Percentiles rank a stretch among this genome's conserved stretches.
phyloP scores from a whole-genome alignment of 2,113 vertebrate genomes.

The Pelobates fuscus region DNA sequence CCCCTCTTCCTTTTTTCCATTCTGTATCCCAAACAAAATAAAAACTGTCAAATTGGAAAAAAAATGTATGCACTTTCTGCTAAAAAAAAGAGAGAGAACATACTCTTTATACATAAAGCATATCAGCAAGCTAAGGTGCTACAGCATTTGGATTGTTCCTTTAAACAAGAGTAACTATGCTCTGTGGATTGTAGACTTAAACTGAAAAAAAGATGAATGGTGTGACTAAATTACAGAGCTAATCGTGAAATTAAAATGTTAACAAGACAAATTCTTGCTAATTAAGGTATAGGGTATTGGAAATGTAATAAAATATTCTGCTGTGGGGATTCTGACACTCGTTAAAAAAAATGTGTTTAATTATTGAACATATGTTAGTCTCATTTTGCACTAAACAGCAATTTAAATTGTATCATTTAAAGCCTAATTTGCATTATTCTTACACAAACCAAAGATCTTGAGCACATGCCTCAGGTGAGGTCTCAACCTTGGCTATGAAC shows the following conservation, averaged over 20 bases:
- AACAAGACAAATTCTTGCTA: constrained; percentile 6
- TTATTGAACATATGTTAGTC: background rate
- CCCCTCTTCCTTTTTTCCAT: too few species aligned
- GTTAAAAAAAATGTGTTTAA: background rate
- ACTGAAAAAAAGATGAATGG: background rate
- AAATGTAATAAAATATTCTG: constrained; percentile 12
- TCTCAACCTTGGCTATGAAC: background rate
- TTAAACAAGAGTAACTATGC: background rate
- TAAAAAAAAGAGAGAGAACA: too few species aligned
- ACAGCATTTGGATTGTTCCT: too few species aligned
- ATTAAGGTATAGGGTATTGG: background rate
- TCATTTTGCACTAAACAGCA: background rate
- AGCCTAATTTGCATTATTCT: background rate
- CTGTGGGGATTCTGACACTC: background rate
- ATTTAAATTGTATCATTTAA: constrained; percentile 1
- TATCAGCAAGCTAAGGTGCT: too few species aligned
- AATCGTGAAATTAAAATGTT: background rate
- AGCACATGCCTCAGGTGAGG: background rate
- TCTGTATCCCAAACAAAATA: too few species aligned
- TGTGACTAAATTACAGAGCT: background rate
- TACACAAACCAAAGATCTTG: background rate
- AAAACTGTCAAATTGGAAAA: too few species aligned
- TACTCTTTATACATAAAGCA: too few species aligned
- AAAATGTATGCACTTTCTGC: too few species aligned
- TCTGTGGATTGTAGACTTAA: background rate